These are phyloP conservation scores for Paratrypauchen microcephalus DNA, from an alignment of 2,797 vertebrate species.

Conservation along the genomic window DNA sequence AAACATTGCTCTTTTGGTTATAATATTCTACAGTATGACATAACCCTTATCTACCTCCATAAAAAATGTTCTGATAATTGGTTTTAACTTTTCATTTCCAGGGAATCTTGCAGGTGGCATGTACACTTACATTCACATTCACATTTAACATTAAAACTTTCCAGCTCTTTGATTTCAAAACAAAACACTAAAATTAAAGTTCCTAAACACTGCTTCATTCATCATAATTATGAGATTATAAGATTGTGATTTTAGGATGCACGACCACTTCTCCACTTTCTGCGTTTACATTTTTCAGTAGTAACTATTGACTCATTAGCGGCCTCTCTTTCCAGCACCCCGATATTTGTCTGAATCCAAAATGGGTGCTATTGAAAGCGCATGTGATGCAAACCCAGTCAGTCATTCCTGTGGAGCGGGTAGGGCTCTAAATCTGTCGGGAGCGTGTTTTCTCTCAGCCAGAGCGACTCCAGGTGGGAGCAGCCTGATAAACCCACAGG, in stretches of 20 bases:
- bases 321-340: constrained; percentile 51
- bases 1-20: too few species aligned
- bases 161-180: not conserved
- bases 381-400: constrained; percentile 53
- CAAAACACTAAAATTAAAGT: not conserved
- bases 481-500: constrained; percentile 69
- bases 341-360: constrained; percentile 43
- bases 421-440: constrained; percentile 71
- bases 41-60: too few species aligned
- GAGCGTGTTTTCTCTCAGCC: constrained; percentile 61
- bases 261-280: not conserved
- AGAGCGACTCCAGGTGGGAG: constrained; percentile 67
- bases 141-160: too few species aligned
- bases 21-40: too few species aligned
- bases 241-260: constrained; percentile 2
- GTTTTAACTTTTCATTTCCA: too few species aligned
- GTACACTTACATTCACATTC: too few species aligned
- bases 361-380: constrained; percentile 62
- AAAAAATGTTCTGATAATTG: too few species aligned
- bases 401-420: constrained; percentile 68
- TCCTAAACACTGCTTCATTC: not conserved
- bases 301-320: constrained; percentile 39
- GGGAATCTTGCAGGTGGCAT: too few species aligned
- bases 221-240: not conserved
- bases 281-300: constrained; percentile 19